Evolutionary conservation across 2,113 vertebrate species (phyloP), one percentile per base, ranked within the genome.

Genomic region (Eulemur macaco): DNA sequence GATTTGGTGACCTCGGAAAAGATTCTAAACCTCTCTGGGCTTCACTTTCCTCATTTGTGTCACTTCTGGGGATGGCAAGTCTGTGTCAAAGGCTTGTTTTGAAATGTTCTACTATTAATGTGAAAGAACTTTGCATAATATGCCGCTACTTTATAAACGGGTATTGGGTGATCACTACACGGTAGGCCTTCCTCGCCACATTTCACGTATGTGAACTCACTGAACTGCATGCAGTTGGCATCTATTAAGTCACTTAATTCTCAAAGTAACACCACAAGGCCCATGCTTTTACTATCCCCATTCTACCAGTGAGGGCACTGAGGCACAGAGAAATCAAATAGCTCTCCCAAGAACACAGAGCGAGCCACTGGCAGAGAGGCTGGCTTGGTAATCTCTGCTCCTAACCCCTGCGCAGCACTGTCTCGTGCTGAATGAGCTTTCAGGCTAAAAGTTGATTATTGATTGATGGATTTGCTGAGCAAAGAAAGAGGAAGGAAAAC

Each of bases 111-210:
- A 11, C 18, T 42, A 6, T 54, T 58, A 42, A 58, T 68, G 91
- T 83, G n/a, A 60, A 34, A 58, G 39, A 50, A 45, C 13, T 39
- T 50, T 34, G 45, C 47, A 29, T 27, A 18, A 64, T 25, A 23
- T 18, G 18, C 31, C 37, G 17, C 2, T 6, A 8, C 25, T 52
- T 25, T 34, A 6, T 29, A 27, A 37, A 27, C 9, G 54, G 34
- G 34, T 15, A 4, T 0, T 37, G 0, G 9, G 50, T 1, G 13
- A 21, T 60, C 13, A 20, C 58, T 4, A 4, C 4, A 9, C 29
- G 34, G 31, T 39, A 42, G 42, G 1, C 11, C 34, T 34, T 14
- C 27, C 12, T 74, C 34, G 18, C 47, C 6, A 1, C 25, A 23
- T 14, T 42, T 25, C 66, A 5, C 4, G 25, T 3, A 6, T 20